Conservation (phyloP, 2,888 invertebrate species). For the Atethmia centrago region DNA sequence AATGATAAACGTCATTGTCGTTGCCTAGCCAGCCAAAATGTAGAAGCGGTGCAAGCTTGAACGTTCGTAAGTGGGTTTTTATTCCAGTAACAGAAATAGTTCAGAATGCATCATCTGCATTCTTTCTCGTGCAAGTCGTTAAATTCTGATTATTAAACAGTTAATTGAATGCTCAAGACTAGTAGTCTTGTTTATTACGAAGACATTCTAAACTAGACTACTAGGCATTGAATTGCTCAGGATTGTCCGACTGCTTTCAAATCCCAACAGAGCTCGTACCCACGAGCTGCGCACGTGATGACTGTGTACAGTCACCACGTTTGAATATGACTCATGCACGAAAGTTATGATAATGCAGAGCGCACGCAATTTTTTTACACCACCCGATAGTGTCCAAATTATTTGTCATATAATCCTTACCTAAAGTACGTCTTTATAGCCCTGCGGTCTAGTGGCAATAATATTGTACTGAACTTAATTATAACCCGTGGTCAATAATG, state of each 20-base stretch:
- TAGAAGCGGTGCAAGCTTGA: slow-evolving; percentile 22
- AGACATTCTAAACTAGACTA: too few species aligned
- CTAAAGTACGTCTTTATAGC: not conserved
- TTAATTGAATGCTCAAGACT: not conserved
- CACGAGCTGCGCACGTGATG: not conserved
- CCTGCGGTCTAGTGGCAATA: not conserved
- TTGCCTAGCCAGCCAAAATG: not conserved
- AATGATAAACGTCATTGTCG: slow-evolving; percentile 1
- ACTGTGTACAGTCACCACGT: not conserved
- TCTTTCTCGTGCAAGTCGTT: slow-evolving; percentile 15
- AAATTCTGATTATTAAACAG: slow-evolving; percentile 17
- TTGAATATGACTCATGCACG: not conserved
- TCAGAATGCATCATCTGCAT: slow-evolving; percentile 35
- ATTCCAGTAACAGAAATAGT: slow-evolving; percentile 40
- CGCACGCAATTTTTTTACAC: not conserved
- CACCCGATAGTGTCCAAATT: not conserved
- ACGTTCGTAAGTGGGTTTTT: not conserved
- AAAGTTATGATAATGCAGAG: not conserved
- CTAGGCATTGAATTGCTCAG: not conserved
- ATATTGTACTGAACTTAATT: not conserved
- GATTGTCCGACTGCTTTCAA: not conserved
- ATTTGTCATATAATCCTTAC: not conserved
- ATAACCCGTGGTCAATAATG: not conserved
- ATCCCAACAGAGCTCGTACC: not conserved
- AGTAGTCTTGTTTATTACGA: not conserved